phyloP scores from a whole-genome alignment of 1,140 invertebrate species.

The Heliothis subflexa region DNA sequence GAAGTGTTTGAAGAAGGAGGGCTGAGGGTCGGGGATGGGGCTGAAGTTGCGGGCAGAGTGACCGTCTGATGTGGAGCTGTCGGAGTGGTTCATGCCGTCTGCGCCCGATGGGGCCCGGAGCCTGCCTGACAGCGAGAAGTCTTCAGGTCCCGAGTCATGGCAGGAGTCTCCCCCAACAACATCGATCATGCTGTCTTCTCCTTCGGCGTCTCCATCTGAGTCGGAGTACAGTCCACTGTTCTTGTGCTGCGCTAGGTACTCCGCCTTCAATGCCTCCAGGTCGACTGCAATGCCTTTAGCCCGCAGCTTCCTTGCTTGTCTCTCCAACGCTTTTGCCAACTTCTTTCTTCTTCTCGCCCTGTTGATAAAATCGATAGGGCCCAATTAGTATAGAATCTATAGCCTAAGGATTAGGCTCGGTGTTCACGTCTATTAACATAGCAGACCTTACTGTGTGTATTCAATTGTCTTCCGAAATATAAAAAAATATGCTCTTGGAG shows the following conservation, averaged over 20 bases:
- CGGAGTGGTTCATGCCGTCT: constrained; percentile 87
- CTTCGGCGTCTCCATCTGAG: constrained; percentile 90
- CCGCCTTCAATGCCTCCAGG: constrained; percentile 94
- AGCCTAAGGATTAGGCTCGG: neutral
- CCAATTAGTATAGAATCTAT: constrained; percentile 83
- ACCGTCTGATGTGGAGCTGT: constrained; percentile 85
- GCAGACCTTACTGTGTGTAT: too few relatives aligned
- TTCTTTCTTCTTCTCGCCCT: constrained; percentile 96
- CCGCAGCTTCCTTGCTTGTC: constrained; percentile 95
- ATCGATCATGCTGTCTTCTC: constrained; percentile 90
- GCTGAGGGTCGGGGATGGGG: constrained; percentile 87
- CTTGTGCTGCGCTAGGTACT: constrained; percentile 90
- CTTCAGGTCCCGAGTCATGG: constrained; percentile 87
- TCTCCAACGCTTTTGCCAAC: constrained; percentile 96
- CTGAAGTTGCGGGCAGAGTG: constrained; percentile 85
- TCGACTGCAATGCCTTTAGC: constrained; percentile 96
- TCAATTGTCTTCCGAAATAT: too few relatives aligned
- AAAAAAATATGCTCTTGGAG: too few relatives aligned
- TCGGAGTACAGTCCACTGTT: constrained; percentile 89
- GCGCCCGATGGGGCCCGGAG: constrained; percentile 76
- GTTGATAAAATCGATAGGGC: constrained; percentile 78
- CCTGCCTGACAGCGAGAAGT: constrained; percentile 81
- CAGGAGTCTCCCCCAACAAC: constrained; percentile 90
- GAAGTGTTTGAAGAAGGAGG: constrained; percentile 81
- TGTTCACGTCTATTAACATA: neutral